Evolutionary conservation across 2,888 invertebrate species (phyloP).

Genomic region (Ophraella communa): DNA sequence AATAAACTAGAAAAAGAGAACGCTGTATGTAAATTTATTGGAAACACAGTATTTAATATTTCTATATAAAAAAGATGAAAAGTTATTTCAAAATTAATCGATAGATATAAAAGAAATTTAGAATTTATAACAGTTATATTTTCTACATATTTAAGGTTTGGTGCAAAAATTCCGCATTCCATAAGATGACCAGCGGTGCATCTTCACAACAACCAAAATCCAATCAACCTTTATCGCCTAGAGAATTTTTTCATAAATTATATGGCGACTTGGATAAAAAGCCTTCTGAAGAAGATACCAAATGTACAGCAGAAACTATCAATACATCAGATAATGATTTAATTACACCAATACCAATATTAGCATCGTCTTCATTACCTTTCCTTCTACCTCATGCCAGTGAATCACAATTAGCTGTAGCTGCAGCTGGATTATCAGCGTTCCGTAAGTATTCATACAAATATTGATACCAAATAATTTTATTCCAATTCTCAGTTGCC

Average conservation of each 20-base stretch:
- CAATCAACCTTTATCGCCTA: slow-evolving; percentile 73
- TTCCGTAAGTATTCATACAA: slow-evolving; percentile 58
- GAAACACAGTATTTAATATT: no score
- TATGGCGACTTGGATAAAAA: slow-evolving; percentile 75
- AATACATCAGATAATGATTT: slow-evolving; percentile 36
- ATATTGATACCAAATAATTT: no score
- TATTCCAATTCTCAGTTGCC: no score
- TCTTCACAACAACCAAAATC: slow-evolving; percentile 44
- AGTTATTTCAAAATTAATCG: no score
- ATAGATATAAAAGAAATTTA: no score
- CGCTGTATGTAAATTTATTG: no score
- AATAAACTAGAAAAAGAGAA: no score
- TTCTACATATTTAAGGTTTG: no score
- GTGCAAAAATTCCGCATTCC: not conserved
- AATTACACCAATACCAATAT: slow-evolving; percentile 54
- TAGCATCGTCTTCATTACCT: slow-evolving; percentile 52
- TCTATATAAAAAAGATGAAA: no score
- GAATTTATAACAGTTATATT: no score
- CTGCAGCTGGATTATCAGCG: slow-evolving; percentile 64
- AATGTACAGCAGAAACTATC: slow-evolving; percentile 31
- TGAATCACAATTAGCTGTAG: slow-evolving; percentile 61
- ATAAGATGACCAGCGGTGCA: slow-evolving; percentile 21
- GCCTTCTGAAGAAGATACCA: slow-evolving; percentile 36
- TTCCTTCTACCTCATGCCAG: slow-evolving; percentile 53
- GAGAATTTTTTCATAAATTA: slow-evolving; percentile 80